These are phyloP conservation scores for Scolopax bukidnonensis DNA, from an alignment of 2,797 vertebrate genomes.

Conservation along the genomic window DNA sequence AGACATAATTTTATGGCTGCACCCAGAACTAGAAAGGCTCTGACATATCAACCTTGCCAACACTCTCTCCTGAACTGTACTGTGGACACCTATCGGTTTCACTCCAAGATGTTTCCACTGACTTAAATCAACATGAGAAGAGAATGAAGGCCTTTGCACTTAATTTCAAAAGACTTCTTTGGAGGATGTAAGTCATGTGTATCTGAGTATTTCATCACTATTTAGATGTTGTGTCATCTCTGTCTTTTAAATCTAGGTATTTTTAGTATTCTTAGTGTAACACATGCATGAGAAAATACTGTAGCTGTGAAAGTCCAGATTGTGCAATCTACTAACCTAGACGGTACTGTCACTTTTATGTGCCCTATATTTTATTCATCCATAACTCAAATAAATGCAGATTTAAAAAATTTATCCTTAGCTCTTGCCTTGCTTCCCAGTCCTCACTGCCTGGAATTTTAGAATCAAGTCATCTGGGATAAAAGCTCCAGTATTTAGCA, in stretches of 20 bases:
- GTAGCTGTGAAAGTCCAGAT: conserved; percentile 42
- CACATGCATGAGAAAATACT: conserved; percentile 23
- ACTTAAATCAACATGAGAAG: neutral
- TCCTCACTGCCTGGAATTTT: neutral
- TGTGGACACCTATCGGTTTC: neutral
- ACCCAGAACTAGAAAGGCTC: neutral
- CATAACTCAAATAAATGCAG: conserved; percentile 32
- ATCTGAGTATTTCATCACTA: conserved; percentile 1
- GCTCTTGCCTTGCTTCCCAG: neutral
- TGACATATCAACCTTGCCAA: neutral
- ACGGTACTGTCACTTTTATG: conserved; percentile 31
- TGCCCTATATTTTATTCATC: conserved; percentile 43
- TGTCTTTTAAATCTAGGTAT: conserved; percentile 14
- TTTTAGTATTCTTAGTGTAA: conserved; percentile 32
- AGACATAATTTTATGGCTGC: neutral
- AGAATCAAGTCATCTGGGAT: neutral
- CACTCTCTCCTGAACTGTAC: neutral
- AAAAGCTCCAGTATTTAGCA: neutral
- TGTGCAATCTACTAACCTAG: conserved; percentile 50
- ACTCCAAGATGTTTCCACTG: neutral
- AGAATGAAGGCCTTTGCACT: neutral
- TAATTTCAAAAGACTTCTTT: neutral
- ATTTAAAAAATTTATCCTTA: neutral
- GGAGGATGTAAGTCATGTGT: neutral
- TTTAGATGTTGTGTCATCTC: neutral